Conservation (phyloP, 2,113 vertebrate species). For the Micronisus gabar region DNA sequence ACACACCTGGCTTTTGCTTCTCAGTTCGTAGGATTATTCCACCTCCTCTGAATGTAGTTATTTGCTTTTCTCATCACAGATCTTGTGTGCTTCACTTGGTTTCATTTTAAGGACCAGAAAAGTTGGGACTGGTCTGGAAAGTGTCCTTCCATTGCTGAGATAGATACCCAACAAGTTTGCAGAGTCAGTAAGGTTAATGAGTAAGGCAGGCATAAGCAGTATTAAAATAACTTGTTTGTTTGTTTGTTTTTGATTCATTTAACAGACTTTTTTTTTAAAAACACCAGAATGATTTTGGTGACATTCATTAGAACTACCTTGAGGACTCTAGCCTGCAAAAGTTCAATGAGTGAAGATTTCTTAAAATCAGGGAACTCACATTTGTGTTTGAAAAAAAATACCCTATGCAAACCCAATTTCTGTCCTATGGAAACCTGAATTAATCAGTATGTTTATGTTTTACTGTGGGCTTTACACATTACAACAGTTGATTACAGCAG, state of each 20-base stretch:
- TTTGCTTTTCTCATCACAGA: neutral
- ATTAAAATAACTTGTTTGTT: neutral
- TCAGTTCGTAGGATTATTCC: neutral
- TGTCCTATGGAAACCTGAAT: neutral
- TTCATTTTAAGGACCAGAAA: neutral
- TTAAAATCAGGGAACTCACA: neutral
- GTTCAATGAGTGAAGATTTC: neutral
- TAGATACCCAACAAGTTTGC: neutral
- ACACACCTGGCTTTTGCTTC: neutral
- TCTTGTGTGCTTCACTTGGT: neutral
- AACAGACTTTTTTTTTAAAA: neutral
- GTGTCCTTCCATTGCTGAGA: neutral
- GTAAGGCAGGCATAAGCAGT: neutral
- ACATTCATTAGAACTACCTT: neutral
- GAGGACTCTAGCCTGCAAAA: neutral
- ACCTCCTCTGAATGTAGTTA: neutral
- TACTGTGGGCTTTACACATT: neutral
- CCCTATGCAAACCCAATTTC: neutral
- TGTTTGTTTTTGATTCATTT: neutral
- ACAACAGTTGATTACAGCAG: neutral
- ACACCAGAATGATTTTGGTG: neutral
- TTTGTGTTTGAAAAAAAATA: neutral
- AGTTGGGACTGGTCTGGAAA: neutral
- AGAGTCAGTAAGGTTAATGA: neutral
- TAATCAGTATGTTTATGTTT: neutral